A percentile compares a stretch with the other conserved stretches of the same genome.
Evolutionary conservation across 2,888 invertebrate genomes (phyloP).

Genomic region (Ornithoptera priamus): DNA sequence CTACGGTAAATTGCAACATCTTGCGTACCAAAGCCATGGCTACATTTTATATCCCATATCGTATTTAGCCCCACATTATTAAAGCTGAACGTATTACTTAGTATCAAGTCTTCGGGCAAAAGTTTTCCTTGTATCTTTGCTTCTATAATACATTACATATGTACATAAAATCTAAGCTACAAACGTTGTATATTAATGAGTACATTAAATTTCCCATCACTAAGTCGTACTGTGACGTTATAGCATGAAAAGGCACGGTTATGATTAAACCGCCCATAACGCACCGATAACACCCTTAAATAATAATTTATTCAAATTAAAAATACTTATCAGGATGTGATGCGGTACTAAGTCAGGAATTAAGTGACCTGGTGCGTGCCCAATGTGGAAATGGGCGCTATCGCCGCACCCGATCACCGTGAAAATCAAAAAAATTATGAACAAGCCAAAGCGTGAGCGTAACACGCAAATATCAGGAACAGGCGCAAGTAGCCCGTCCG

Average conservation of each 20-base stretch:
- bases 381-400: conserved; percentile 62
- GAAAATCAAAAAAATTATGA: conserved; percentile 67
- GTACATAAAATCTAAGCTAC: background rate
- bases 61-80: too few relatives aligned
- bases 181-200: background rate
- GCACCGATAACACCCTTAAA: conserved; percentile 73
- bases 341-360: conserved; percentile 78
- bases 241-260: conserved; percentile 59
- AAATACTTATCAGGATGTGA: conserved; percentile 80
- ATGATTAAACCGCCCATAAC: conserved; percentile 68
- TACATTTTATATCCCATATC: too few relatives aligned
- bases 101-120: too few relatives aligned
- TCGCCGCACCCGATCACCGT: conserved; percentile 67
- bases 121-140: too few relatives aligned
- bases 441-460: conserved; percentile 43
- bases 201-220: conserved; percentile 21
- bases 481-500: conserved; percentile 15
- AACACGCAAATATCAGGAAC: conserved; percentile 70
- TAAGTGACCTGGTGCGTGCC: conserved; percentile 76
- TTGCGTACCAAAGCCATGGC: too few relatives aligned
- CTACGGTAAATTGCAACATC: too few relatives aligned
- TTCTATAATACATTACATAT: too few relatives aligned
- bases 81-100: too few relatives aligned
- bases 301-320: conserved; percentile 81
- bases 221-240: conserved; percentile 48